Base-by-base conservation (phyloP, 2,888 invertebrate genomes). In the Calameuta pallipes region DNA sequence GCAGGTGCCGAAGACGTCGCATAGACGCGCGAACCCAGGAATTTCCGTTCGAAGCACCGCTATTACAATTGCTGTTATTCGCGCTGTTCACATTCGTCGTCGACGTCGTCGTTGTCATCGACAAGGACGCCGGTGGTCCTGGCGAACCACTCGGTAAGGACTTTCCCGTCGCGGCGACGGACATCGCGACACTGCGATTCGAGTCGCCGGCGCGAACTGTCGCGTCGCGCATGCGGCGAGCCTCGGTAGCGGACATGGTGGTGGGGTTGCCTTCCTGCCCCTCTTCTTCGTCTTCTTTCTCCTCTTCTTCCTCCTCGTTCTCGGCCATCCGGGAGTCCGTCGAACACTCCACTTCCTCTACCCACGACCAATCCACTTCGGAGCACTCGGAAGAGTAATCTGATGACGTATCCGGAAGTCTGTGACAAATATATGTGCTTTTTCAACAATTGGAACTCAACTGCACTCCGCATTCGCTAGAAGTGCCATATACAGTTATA, bases 21-120 rank as follows among this genome's bases (percentile, higher is more conserved):
- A 94, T 94, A 37, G 94, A 94, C 74, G 92, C 92, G 80, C 94
- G 92, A 84, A 93, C 87, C 94, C 94, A 94, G 79, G 92, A 91
- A 82, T 84, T 87, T 80, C 87, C 84, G 80, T 83, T 74, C 78
- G 84, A 85, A 35, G 75, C 74, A 34, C 34, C 33, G 71, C 71
- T 34, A 9, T 34, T 31, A 1, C 2, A 23, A 56, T 69, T 75
- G 36, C 37, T 74, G 13, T 35, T 31, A 30, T 76, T 81, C 83
- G 78, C 75, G 75, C 75, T 75, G 75, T 56, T 56, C 56, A 56
- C 56, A 69, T 78, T 78, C 77, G 71, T 76, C 78, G 80, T 77
- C 68, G 69, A 34, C 68, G 69, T 36, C 74, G 74, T 77, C 81
- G 70, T 78, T 75, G 70, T 79, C 77, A 41, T 31, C 75, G 69